Evolutionary conservation across 2,113 vertebrate species (phyloP).

Genomic region (Paracanthobrama guichenoti): DNA sequence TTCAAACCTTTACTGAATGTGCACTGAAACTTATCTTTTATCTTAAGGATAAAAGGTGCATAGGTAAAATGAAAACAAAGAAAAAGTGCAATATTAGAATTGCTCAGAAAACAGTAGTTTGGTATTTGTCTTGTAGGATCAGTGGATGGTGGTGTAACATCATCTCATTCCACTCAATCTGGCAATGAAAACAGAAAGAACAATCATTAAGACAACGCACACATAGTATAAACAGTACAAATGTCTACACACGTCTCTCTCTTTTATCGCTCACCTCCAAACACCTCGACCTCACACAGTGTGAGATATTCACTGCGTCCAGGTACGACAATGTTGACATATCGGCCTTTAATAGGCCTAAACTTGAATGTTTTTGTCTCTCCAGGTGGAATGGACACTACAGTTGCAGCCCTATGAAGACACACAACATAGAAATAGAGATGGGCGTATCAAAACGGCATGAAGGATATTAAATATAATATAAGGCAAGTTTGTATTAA

Average conservation of each 20-base stretch:
- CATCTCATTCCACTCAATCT: neutral
- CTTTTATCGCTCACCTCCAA: neutral
- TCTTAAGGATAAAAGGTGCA: too few relatives aligned
- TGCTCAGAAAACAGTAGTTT: too few relatives aligned
- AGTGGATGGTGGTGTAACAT: neutral
- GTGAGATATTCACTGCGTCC: neutral
- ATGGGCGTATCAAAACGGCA: neutral
- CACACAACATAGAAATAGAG: neutral
- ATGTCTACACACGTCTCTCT: neutral
- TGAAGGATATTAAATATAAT: neutral
- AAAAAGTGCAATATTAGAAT: too few relatives aligned
- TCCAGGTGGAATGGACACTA: neutral
- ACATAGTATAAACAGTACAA: neutral
- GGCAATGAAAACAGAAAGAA: neutral
- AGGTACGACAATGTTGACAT: neutral
- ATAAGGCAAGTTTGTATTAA: neutral
- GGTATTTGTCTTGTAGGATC: too few relatives aligned
- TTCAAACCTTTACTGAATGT: too few relatives aligned
- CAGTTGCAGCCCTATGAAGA: neutral
- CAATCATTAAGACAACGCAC: neutral
- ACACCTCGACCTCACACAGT: conserved; percentile 5
- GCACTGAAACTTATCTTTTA: too few relatives aligned
- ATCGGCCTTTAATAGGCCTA: neutral
- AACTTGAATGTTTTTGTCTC: neutral
- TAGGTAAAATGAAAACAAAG: too few relatives aligned